Conservation (phyloP, 2,888 invertebrate species). For the Athrips mouffetella region DNA sequence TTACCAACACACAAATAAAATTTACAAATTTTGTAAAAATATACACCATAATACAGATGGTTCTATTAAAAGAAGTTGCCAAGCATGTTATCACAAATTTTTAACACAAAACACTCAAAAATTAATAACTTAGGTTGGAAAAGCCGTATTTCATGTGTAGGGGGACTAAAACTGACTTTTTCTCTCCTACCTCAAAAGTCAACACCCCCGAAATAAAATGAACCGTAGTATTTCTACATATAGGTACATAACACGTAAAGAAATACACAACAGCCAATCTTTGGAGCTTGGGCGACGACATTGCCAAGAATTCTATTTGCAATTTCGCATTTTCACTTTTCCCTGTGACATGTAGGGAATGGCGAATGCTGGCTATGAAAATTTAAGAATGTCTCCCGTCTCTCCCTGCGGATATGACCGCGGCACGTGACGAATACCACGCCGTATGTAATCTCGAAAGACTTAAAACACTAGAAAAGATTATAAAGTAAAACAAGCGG, state of each 20-base stretch:
- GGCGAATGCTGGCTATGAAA: conserved; percentile 54
- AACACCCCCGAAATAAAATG: background rate
- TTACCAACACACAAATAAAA: no score
- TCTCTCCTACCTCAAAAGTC: no score
- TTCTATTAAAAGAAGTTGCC: no score
- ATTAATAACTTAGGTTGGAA: no score
- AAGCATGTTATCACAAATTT: no score
- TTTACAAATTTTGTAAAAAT: no score
- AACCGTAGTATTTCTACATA: no score
- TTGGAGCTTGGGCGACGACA: conserved; percentile 11
- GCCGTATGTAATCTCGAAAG: conserved; percentile 25
- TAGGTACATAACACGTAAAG: conserved; percentile 4
- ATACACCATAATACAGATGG: no score
- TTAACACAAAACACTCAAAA: no score
- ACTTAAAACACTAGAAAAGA: background rate
- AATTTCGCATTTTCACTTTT: conserved; percentile 64
- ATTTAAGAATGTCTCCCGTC: conserved; percentile 61
- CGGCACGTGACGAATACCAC: conserved; percentile 54
- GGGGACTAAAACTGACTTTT: no score
- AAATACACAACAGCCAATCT: conserved; percentile 5
- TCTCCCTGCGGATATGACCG: conserved; percentile 59
- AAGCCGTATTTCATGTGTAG: no score
- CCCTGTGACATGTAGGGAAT: conserved; percentile 42
- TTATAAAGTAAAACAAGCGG: background rate
- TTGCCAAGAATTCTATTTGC: conserved; percentile 51